These are phyloP conservation scores for Nephrocerus scutellatus DNA, from an alignment of 2,888 invertebrate genomes.

Conservation along the genomic window DNA sequence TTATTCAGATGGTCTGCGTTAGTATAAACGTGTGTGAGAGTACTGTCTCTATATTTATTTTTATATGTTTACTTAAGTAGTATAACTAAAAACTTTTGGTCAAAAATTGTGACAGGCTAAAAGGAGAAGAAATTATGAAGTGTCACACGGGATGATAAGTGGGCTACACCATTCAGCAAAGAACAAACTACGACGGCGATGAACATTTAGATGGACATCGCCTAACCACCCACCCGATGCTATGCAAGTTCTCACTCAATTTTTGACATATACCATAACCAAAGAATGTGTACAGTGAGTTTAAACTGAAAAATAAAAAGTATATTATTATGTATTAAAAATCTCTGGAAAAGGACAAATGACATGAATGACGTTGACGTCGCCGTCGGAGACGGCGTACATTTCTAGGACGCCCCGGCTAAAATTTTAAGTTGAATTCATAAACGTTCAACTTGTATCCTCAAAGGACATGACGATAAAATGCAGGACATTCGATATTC, in stretches of 20 bases:
- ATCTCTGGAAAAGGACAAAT: conserved; percentile 21
- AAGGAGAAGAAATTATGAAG: conserved; percentile 47
- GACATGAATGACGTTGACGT: conserved; percentile 12
- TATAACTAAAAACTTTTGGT: conserved; percentile 45
- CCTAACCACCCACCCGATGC: no score
- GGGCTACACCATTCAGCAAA: conserved; percentile 39
- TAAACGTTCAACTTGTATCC: conserved; percentile 40
- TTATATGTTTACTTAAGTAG: no score
- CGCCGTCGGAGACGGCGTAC: conserved; percentile 2
- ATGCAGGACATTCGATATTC: conserved; percentile 41
- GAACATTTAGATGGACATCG: no score
- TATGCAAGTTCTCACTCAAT: not conserved
- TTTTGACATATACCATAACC: conserved; percentile 10
- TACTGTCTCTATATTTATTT: no score
- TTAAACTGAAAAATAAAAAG: no score
- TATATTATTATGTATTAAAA: no score
- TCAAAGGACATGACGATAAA: conserved; percentile 40
- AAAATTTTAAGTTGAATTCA: conserved; percentile 37
- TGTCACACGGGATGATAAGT: conserved; percentile 48
- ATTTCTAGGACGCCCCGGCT: conserved; percentile 1
- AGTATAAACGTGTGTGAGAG: no score
- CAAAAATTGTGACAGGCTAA: conserved; percentile 46
- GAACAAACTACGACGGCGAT: no score
- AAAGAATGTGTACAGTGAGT: no score
- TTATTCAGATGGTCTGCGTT: no score